Conservation (phyloP, 2,888 invertebrate species). For the Physocephala rufipes region DNA sequence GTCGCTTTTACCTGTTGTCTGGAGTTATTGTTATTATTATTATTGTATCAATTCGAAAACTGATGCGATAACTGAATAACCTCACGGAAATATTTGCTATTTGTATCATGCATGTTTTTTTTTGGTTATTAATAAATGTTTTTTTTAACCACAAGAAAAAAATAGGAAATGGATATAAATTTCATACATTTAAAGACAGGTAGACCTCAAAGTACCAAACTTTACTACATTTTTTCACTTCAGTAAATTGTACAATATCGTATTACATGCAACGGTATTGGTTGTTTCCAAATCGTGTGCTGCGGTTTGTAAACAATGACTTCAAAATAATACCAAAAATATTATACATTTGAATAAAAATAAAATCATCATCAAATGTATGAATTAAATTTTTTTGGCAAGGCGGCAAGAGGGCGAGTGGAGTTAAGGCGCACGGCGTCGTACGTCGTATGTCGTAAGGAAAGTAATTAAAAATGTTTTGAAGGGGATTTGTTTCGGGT, state of each 20-base stretch:
- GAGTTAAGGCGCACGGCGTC: too few species aligned
- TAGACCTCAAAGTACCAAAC: background rate
- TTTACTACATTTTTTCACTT: background rate
- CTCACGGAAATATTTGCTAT: background rate
- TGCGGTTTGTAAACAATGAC: background rate
- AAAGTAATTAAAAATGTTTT: too few species aligned
- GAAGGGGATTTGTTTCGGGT: too few species aligned
- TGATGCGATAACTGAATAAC: constrained; percentile 1
- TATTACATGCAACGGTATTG: background rate
- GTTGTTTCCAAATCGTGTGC: constrained; percentile 15
- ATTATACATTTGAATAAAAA: too few species aligned
- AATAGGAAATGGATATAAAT: background rate
- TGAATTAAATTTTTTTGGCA: too few species aligned
- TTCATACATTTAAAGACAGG: background rate
- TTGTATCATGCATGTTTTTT: background rate
- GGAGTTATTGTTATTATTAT: background rate
- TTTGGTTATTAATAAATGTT: background rate
- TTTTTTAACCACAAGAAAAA: background rate
- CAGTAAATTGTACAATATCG: background rate
- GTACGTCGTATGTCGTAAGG: too few species aligned
- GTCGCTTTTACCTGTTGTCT: background rate
- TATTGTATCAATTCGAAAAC: background rate
- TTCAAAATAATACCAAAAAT: background rate
- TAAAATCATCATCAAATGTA: too few species aligned
- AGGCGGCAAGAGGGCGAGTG: too few species aligned